A percentile compares a stretch with the other conserved stretches of the same genome.
phyloP scores from a whole-genome alignment of 2,113 vertebrate genomes.

The Balaenoptera acutorostrata region DNA sequence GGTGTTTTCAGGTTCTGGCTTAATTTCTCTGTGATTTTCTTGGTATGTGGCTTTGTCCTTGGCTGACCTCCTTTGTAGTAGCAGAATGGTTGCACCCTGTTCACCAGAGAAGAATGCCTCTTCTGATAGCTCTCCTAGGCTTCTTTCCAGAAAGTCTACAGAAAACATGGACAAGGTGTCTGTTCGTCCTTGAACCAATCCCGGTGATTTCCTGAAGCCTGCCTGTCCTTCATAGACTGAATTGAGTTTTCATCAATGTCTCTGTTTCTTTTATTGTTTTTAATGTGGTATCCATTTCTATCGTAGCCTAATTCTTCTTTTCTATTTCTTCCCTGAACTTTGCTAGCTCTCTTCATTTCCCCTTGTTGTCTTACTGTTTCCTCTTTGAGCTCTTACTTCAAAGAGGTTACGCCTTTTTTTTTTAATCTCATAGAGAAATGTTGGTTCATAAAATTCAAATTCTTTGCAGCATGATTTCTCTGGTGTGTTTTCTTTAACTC shows the following conservation, averaged over 20 bases:
- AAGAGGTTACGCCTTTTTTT: neutral
- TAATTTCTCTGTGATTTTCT: neutral
- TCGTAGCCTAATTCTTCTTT: neutral
- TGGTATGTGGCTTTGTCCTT: neutral
- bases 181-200: neutral
- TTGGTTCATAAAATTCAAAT: neutral
- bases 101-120: neutral
- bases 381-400: neutral
- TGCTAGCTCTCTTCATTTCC: neutral
- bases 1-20: neutral
- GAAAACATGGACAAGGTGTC: neutral
- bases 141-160: neutral
- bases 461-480: neutral
- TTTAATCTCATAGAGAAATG: neutral
- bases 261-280: neutral
- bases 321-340: neutral
- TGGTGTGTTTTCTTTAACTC: neutral
- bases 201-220: neutral
- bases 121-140: neutral
- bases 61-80: neutral
- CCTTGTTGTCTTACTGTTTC: neutral
- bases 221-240: too few species aligned
- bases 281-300: neutral
- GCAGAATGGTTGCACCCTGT: neutral
- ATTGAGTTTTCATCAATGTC: neutral